phyloP scores from a whole-genome alignment of 2,113 vertebrate genomes.

The Piaya cayana region DNA sequence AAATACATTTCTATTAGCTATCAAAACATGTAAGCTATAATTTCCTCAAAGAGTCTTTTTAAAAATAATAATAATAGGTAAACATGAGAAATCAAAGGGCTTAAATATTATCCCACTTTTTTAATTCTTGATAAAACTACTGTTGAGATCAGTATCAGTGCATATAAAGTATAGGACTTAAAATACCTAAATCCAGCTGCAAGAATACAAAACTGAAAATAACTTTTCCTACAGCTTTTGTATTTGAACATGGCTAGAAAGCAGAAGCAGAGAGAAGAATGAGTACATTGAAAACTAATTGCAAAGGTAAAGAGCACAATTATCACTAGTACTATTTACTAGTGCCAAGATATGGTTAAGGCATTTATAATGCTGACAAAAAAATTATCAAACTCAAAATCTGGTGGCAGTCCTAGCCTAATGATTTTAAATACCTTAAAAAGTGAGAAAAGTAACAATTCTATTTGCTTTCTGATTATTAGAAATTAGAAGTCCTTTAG shows the following conservation, averaged over 20 bases:
- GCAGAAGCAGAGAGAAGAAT: neutral
- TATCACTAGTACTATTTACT: neutral
- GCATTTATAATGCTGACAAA: neutral
- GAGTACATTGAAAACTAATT: neutral
- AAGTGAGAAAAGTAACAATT: neutral
- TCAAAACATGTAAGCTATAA: neutral
- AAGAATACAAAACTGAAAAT: neutral
- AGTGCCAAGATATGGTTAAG: neutral
- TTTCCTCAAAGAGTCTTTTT: neutral
- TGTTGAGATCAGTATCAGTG: fast-evolving
- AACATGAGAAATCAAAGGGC: neutral
- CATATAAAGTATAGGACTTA: neutral
- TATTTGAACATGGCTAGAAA: neutral
- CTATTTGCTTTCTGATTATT: neutral
- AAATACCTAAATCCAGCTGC: neutral
- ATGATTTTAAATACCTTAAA: neutral
- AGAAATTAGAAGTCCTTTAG: neutral
- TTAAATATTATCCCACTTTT: neutral
- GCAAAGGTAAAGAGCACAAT: neutral
- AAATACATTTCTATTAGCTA: neutral
- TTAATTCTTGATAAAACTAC: neutral
- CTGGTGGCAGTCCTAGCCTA: neutral
- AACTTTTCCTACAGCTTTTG: neutral
- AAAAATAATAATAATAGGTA: neutral
- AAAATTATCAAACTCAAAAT: neutral